Base-by-base conservation (phyloP, 2,113 vertebrate species). In the Eidolon helvum region DNA sequence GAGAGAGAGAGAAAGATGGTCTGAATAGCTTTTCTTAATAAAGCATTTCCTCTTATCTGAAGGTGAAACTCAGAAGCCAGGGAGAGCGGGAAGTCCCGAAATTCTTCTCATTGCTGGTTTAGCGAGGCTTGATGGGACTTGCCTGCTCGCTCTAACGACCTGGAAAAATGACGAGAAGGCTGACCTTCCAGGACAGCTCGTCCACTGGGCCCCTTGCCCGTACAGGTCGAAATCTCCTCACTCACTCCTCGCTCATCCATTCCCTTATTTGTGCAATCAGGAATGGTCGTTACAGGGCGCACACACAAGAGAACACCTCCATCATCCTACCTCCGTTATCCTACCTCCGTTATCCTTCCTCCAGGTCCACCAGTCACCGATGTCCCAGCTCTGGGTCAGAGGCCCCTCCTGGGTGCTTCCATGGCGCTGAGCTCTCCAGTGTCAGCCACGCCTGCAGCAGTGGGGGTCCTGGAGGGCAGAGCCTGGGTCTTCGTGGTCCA, bases 371-470 rank as follows among this genome's bases (percentile, higher is more conserved):
- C 28, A 16, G 1, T 1, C 26, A 61, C 45, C 24, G 65, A 33
- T 0, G 14, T 48, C 4, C 33, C 26, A 24, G 50, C 24, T 71
- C 65, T 80, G 7, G 65, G 10, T 30, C 2, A 22, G 18, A 28
- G 8, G 10, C 14, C 45, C 10, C 7, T n/a, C 1, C 15, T 8
- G 1, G 8, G 14, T 26, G 43, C 11, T 59, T 12, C 61, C 16
- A 4, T 0, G 16, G 35, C n/a, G 5, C 14, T 4, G 9, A 10
- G 68, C 7, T 48, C 18, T 30, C 53, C 4, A 1, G 12, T 0
- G 1, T 40, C 43, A 10, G 24, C 33, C 53, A 30, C 1, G 5
- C 7, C 24, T 33, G 8, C 35, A 71, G 43, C 2, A 4, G 3
- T 4, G 7, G 19, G 63, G n/a, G 10, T 21, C 30, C 9, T 6